Percentiles rank a stretch among this genome's conserved stretches.
Evolutionary conservation across 2,113 vertebrate genomes (phyloP).

Genomic region (Okapia johnstoni): DNA sequence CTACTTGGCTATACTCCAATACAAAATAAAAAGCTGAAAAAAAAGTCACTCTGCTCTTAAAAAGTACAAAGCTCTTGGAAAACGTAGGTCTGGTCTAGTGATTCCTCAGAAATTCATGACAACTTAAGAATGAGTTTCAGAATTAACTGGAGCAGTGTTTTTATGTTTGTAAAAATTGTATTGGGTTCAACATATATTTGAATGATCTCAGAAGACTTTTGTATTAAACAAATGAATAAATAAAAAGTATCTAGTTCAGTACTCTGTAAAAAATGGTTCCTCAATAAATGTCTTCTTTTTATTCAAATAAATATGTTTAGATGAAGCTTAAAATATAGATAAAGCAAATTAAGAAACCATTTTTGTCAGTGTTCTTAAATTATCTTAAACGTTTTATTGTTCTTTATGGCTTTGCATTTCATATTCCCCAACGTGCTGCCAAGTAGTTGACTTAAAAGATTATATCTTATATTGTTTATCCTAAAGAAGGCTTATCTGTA

Average conservation of each 20-base stretch:
- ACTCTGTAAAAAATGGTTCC: not conserved
- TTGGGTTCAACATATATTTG: not conserved
- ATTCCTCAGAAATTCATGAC: not conserved
- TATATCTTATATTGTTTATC: not conserved
- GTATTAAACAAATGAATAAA: not conserved
- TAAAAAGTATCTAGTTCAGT: not conserved
- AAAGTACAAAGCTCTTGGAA: not conserved
- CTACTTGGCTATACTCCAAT: not conserved
- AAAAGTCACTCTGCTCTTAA: not conserved
- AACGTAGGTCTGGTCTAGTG: not conserved
- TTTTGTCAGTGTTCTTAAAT: not conserved
- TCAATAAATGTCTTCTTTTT: slow-evolving; percentile 2
- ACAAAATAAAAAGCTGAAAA: not conserved
- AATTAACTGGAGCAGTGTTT: not conserved
- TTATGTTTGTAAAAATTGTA: not conserved
- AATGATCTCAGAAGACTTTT: not conserved
- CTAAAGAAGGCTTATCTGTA: not conserved
- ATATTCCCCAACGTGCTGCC: not conserved
- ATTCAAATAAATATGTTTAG: slow-evolving; percentile 6
- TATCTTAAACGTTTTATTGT: slow-evolving; percentile 4
- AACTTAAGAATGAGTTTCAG: not conserved
- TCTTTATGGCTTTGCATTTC: not conserved
- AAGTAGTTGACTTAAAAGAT: not conserved
- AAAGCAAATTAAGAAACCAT: not conserved
- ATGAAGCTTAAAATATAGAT: not conserved